A percentile compares a stretch with the other conserved stretches of the same genome.
phyloP scores from a whole-genome alignment of 2,113 vertebrate genomes.

The Nansenia antarctica region DNA sequence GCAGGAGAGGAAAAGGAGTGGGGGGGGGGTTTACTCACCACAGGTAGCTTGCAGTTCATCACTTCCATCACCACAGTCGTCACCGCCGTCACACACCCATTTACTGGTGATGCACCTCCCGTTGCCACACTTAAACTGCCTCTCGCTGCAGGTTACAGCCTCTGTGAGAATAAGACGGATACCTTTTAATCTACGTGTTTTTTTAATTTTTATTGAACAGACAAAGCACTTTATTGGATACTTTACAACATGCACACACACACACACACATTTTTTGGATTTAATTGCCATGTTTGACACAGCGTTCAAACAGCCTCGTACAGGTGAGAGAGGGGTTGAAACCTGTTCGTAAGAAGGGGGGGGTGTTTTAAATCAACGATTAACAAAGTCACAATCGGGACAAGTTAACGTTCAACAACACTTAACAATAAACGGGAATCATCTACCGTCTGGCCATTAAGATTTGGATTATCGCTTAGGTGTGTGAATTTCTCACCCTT shows the following conservation, averaged over 20 bases:
- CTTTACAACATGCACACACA: neutral
- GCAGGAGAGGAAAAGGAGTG: neutral
- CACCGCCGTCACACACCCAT: neutral
- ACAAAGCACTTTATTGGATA: neutral
- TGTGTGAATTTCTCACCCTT: slow-evolving; percentile 21
- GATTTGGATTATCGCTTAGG: slow-evolving; percentile 16
- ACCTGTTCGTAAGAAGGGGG: neutral
- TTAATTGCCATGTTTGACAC: neutral
- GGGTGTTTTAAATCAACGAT: neutral
- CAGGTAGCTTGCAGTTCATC: slow-evolving; percentile 74
- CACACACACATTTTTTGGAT: neutral
- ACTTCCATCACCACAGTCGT: slow-evolving; percentile 77
- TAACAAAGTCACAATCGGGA: neutral
- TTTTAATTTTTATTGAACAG: too few relatives aligned
- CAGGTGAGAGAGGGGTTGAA: neutral
- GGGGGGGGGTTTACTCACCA: neutral
- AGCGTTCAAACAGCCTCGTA: neutral
- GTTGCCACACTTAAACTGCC: neutral
- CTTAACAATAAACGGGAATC: slow-evolving; percentile 15
- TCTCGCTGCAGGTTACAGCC: neutral
- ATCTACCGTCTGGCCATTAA: neutral
- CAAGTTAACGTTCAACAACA: slow-evolving; percentile 44
- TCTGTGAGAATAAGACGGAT: neutral
- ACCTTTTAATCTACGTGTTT: too few relatives aligned
- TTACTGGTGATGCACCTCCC: neutral